A percentile compares a stretch with the other conserved stretches of the same genome.
phyloP scores from a whole-genome alignment of 2,888 invertebrate genomes.

The Uropetala carovei region DNA sequence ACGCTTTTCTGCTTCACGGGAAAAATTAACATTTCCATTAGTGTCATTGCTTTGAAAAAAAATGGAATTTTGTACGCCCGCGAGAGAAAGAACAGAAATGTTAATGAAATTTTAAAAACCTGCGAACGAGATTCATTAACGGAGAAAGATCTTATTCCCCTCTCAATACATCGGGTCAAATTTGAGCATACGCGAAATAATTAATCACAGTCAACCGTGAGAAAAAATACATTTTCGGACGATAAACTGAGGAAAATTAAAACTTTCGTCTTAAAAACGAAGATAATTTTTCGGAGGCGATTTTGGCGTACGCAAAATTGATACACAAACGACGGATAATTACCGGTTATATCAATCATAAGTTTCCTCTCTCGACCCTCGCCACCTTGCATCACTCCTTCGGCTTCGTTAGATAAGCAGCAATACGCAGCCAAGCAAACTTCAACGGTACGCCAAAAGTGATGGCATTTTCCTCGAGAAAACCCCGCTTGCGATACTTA shows the following conservation, averaged over 20 bases:
- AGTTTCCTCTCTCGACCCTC: not conserved
- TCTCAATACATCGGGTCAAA: not conserved
- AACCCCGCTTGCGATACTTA: not conserved
- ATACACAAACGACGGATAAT: conserved; percentile 12
- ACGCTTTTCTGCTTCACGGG: no score
- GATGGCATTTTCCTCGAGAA: not conserved
- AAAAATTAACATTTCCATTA: no score
- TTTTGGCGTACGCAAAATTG: not conserved
- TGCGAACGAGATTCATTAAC: no score
- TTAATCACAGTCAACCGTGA: not conserved
- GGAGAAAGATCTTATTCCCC: no score
- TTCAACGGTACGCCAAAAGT: not conserved
- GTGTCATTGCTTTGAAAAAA: no score
- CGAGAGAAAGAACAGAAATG: no score
- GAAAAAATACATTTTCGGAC: not conserved
- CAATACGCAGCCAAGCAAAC: not conserved
- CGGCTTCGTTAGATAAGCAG: conserved; percentile 13
- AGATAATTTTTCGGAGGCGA: not conserved
- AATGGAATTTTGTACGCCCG: no score
- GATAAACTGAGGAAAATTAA: not conserved
- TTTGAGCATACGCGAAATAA: not conserved
- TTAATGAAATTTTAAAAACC: no score
- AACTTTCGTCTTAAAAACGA: not conserved
- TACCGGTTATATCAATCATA: not conserved
- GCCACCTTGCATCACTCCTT: not conserved